Conservation (phyloP, 1,140 invertebrate genomes). For the Aphaenogaster rudis region DNA sequence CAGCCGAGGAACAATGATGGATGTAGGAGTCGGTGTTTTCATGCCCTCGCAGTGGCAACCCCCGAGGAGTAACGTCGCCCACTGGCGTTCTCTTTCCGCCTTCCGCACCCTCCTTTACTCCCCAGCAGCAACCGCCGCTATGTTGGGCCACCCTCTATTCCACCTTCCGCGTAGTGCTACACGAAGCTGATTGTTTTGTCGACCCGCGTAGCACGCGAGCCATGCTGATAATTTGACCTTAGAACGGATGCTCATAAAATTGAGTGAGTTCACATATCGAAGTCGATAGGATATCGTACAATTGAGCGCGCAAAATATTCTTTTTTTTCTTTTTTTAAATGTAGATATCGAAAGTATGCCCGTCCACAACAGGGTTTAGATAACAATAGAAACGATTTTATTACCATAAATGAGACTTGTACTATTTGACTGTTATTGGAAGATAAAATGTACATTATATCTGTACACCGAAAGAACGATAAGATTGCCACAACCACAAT, state of each 20-base stretch:
- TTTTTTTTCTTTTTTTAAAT: neutral
- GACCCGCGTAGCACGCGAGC: slow-evolving; percentile 79
- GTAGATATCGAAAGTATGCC: neutral
- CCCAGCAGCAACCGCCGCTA: slow-evolving; percentile 10
- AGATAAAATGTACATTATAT: neutral
- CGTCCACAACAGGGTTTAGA: neutral
- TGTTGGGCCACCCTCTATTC: slow-evolving; percentile 35
- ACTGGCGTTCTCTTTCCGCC: slow-evolving; percentile 49
- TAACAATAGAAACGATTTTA: neutral
- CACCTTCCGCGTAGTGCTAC: slow-evolving; percentile 61
- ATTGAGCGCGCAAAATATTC: neutral
- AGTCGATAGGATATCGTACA: neutral
- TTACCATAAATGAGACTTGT: neutral
- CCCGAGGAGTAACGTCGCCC: slow-evolving; percentile 50
- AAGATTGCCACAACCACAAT: too few relatives aligned
- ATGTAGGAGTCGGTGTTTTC: slow-evolving; percentile 84
- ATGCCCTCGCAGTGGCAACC: slow-evolving; percentile 76
- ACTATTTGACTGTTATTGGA: neutral
- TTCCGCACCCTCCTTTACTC: slow-evolving; percentile 22
- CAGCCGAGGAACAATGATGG: slow-evolving; percentile 85
- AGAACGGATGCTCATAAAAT: slow-evolving; percentile 64
- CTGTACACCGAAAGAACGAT: too few relatives aligned
- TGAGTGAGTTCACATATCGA: slow-evolving; percentile 8
- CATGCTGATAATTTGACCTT: slow-evolving; percentile 79
- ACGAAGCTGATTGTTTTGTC: slow-evolving; percentile 82